Evolutionary conservation across 2,888 invertebrate species (phyloP).

Genomic region (Cryptops parisi): DNA sequence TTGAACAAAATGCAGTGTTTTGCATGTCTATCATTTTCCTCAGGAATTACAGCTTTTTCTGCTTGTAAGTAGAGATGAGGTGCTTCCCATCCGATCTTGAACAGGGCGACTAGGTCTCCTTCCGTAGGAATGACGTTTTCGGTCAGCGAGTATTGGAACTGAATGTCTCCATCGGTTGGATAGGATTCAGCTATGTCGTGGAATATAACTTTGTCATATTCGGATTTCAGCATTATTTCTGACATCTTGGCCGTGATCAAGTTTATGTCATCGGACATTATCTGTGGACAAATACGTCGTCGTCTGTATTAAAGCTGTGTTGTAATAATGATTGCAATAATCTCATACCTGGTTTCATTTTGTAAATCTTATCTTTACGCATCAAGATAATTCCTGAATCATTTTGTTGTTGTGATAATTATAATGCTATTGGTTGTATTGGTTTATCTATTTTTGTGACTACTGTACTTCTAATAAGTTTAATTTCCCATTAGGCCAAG

Average conservation of each 20-base stretch:
- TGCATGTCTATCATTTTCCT: not conserved
- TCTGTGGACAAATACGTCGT: no score
- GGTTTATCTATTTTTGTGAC: no score
- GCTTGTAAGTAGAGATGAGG: slow-evolving; percentile 8
- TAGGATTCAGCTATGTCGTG: slow-evolving; percentile 15
- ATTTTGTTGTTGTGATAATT: no score
- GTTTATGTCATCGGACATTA: no score
- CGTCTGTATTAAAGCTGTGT: no score
- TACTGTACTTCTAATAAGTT: no score
- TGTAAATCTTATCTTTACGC: no score
- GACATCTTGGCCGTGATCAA: not conserved
- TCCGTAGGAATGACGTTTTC: not conserved
- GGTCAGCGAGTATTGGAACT: slow-evolving; percentile 10
- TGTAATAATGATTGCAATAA: no score
- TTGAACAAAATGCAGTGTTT: not conserved
- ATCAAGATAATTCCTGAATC: no score
- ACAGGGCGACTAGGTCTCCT: slow-evolving; percentile 14
- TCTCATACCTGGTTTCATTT: no score
- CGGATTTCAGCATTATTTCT: slow-evolving; percentile 9
- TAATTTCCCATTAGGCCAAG: no score
- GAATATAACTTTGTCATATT: slow-evolving; percentile 17
- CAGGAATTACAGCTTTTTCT: not conserved
- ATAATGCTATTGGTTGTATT: no score
- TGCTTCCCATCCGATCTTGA: slow-evolving; percentile 16
- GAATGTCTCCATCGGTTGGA: slow-evolving; percentile 9